A percentile compares a stretch with the other conserved stretches of the same genome.
These are phyloP conservation scores for Penelope pileata DNA, from an alignment of 2,113 vertebrate species.

Conservation along the genomic window DNA sequence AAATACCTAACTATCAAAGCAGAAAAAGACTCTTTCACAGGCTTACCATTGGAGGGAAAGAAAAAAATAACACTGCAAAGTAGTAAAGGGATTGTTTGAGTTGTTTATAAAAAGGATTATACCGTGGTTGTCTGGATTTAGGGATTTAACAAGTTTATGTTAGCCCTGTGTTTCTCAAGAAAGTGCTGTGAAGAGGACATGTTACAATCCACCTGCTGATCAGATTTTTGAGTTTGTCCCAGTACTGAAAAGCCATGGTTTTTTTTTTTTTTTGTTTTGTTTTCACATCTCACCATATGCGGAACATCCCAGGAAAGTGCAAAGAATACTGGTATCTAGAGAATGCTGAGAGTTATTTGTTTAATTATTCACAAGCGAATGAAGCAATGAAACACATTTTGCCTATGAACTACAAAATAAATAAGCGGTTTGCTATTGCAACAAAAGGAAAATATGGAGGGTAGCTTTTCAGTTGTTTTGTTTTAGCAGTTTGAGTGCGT, in stretches of 20 bases:
- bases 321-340: background rate
- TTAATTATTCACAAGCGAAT: background rate
- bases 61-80: background rate
- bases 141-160: background rate
- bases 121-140: background rate
- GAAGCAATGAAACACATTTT: background rate
- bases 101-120: background rate
- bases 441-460: too few species aligned
- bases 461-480: too few species aligned
- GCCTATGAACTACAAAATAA: background rate
- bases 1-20: background rate
- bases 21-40: background rate
- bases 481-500: background rate
- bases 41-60: background rate
- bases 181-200: background rate
- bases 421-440: too few species aligned
- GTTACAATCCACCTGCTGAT: background rate
- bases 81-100: background rate
- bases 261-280: background rate
- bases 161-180: background rate
- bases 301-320: background rate
- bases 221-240: background rate
- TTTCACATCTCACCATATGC: background rate
- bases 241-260: background rate
- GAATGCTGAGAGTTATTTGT: background rate